These are phyloP conservation scores for Phyllostomus discolor DNA, from an alignment of 2,113 vertebrate species.

Conservation along the genomic window DNA sequence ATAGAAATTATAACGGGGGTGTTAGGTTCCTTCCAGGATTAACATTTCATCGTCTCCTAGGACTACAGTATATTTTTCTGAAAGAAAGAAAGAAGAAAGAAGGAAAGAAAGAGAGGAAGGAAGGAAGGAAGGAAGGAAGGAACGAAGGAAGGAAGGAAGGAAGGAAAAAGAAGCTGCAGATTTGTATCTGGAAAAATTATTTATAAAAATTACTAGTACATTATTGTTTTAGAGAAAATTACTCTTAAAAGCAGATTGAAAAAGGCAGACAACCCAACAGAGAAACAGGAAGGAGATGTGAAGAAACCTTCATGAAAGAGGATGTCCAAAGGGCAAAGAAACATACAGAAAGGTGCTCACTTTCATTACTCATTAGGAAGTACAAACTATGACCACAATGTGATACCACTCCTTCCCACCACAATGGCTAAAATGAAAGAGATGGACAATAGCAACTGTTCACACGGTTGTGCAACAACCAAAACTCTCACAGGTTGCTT, in stretches of 20 bases:
- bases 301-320: neutral
- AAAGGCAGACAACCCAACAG: neutral
- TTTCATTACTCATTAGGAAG: constrained; percentile 22
- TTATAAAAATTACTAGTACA: neutral
- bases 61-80: neutral
- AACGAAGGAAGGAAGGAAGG: neutral
- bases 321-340: neutral
- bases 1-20: neutral
- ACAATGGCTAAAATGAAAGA: neutral
- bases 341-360: neutral
- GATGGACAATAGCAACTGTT: neutral
- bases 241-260: neutral
- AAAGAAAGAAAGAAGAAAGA: neutral
- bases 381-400: neutral
- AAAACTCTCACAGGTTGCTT: neutral
- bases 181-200: neutral
- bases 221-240: neutral
- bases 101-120: neutral
- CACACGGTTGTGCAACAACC: neutral
- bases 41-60: neutral
- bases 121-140: no score
- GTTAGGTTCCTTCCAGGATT: neutral
- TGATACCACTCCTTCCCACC: neutral
- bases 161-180: neutral
- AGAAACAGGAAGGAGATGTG: neutral